Conservation (phyloP, 1,140 invertebrate genomes). For the Rhagoletis pomonella region DNA sequence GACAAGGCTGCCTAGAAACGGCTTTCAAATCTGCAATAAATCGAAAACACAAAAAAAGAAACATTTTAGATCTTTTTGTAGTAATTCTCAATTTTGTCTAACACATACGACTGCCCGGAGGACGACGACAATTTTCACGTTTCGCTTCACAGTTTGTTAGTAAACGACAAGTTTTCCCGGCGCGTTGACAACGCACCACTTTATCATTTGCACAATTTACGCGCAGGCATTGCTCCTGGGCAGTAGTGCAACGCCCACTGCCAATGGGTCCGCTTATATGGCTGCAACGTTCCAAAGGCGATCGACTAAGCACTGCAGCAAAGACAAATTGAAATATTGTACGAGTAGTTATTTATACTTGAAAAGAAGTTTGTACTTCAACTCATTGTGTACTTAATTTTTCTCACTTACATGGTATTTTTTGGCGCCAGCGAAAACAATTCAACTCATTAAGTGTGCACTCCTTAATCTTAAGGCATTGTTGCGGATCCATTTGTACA, state of each 20-base stretch:
- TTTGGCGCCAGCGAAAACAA: not conserved
- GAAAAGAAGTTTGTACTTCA: too few species aligned
- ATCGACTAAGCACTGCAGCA: not conserved
- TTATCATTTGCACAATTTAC: not conserved
- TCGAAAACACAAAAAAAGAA: too few species aligned
- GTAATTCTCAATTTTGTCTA: too few species aligned
- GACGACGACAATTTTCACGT: slow-evolving; percentile 35
- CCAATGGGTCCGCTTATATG: not conserved
- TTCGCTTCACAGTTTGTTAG: slow-evolving; percentile 29
- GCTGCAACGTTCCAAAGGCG: not conserved
- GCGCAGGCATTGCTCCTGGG: not conserved
- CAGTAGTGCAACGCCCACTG: not conserved
- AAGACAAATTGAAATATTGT: not conserved
- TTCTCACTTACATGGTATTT: not conserved
- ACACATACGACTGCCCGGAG: not conserved
- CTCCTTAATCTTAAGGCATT: not conserved
- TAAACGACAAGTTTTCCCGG: slow-evolving; percentile 21
- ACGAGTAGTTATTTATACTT: too few species aligned
- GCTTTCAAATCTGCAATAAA: not conserved
- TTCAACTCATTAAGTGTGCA: slow-evolving; percentile 22
- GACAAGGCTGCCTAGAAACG: not conserved
- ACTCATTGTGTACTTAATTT: not conserved
- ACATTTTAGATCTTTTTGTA: not conserved
- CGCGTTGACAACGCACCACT: not conserved
- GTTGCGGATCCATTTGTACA: not conserved